A percentile compares a stretch with the other conserved stretches of the same genome.
Evolutionary conservation across 2,113 vertebrate genomes (phyloP).

Genomic region (Dromaius novaehollandiae): DNA sequence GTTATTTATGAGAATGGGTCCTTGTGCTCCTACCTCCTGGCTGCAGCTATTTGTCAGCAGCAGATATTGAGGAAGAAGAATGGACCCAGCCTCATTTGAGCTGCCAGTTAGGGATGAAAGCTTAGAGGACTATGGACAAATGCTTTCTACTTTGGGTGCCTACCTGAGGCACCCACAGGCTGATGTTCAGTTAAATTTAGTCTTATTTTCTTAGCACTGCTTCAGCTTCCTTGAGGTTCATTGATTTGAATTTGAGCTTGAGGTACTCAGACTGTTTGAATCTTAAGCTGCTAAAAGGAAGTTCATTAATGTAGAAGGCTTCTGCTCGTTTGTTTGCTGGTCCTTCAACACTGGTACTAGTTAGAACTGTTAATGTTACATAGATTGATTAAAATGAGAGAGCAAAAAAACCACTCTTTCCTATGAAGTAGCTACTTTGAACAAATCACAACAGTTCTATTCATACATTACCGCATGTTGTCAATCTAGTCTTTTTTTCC

Average conservation of each 20-base stretch:
- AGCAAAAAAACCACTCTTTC: not conserved
- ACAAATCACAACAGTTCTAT: not conserved
- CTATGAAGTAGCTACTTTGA: accelerated
- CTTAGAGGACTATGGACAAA: not conserved
- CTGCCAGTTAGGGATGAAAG: not conserved
- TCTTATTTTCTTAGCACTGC: not conserved
- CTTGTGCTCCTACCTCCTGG: not conserved
- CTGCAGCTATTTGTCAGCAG: not conserved
- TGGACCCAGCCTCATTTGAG: not conserved
- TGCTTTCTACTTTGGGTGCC: not conserved
- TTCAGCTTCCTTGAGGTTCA: not conserved
- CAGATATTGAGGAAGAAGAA: not conserved
- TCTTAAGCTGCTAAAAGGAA: not conserved
- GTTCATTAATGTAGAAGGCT: not conserved
- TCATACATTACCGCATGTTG: not conserved
- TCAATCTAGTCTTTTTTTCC: not conserved
- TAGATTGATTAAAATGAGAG: not conserved
- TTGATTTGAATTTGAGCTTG: not conserved
- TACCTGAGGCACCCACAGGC: not conserved
- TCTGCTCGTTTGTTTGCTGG: not conserved
- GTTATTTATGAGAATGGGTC: not conserved
- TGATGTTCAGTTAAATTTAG: not conserved
- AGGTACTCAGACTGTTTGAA: not conserved
- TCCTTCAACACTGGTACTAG: not conserved
- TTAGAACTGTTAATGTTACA: not conserved